phyloP scores from a whole-genome alignment of 2,888 invertebrate genomes.

The Amphipyra tragopoginis region DNA sequence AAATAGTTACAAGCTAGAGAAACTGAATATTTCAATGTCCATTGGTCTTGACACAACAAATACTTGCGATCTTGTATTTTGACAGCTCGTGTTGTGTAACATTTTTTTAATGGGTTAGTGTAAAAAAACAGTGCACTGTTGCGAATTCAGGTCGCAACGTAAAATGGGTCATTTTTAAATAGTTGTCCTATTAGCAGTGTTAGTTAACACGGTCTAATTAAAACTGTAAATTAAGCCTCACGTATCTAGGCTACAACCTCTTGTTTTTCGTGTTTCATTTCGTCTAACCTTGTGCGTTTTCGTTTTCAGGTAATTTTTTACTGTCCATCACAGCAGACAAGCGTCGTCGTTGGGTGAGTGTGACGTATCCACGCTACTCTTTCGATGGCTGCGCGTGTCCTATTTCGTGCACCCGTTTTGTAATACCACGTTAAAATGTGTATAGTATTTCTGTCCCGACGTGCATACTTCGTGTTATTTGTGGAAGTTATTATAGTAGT shows the following conservation, averaged over 20 bases:
- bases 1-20: slow-evolving; percentile 70
- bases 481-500: slow-evolving; percentile 79
- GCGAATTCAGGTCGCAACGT: slow-evolving; percentile 83
- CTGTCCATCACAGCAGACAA: slow-evolving; percentile 54
- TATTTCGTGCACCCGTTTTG: slow-evolving; percentile 71
- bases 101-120: slow-evolving; percentile 78
- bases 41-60: slow-evolving; percentile 73
- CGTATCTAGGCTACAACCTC: slow-evolving; percentile 62
- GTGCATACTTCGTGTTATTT: slow-evolving; percentile 79
- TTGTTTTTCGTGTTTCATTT: slow-evolving; percentile 60
- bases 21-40: slow-evolving; percentile 76
- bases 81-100: slow-evolving; percentile 83
- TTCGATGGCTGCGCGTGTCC: slow-evolving; percentile 61
- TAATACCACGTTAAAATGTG: slow-evolving; percentile 72
- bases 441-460: slow-evolving; percentile 78
- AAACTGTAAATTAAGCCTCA: slow-evolving; percentile 68
- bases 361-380: slow-evolving; percentile 67
- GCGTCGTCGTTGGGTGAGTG: slow-evolving; percentile 53
- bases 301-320: slow-evolving; percentile 81
- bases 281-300: slow-evolving; percentile 72
- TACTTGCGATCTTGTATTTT: slow-evolving; percentile 74
- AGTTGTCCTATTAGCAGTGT: slow-evolving; percentile 77
- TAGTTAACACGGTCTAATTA: slow-evolving; percentile 87
- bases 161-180: slow-evolving; percentile 86
- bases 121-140: slow-evolving; percentile 78